Base-by-base conservation (phyloP, 2,113 vertebrate species). In the Oreochromis spilurus region DNA sequence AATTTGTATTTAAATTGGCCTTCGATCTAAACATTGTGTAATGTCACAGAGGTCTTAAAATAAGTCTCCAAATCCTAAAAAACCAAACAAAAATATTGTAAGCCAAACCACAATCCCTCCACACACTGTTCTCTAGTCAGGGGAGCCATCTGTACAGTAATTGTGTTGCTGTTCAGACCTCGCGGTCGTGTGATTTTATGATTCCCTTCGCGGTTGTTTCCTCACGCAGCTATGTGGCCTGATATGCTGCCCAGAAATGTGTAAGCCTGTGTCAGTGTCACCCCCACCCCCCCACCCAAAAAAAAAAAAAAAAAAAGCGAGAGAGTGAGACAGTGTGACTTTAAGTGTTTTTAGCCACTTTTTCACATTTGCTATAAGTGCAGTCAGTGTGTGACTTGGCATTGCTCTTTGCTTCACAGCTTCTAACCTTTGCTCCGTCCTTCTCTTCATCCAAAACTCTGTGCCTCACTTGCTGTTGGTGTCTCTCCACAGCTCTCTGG, bases 371-470 rank as follows among this genome's bases (percentile, higher is more conserved):
- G 82, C 93, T 93, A 84, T 91, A 93, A 95, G 93, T 92, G 89
- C 90, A 93, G 90, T 90, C 86, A 92, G 92, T 92, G 90, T 95
- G 93, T 91, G 91, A 93, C 92, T 95, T 95, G 92, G 93, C 93
- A 86, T 75, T 31, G 0, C 57, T 88, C 80, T 88, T 40, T 19
- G 72, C 81, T 82, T 89, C 93, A 90, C 93, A 94, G 91, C 92
- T 84, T 94, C 95, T 91, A 92, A 87, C 92, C 91, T 92, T 94
- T 88, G 83, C 90, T 89, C 88, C n/a, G 72, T 88, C 82, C 85
- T 82, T 70, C 86, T 83, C 88, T 78, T 84, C 80, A 82, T 87
- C 83, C 26, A 16, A 83, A 80, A 58, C 83, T 85, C 82, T 87
- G 24, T 48, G 70, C 70, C 36, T 81, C 45, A 7, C 52, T 88